Percentiles rank a stretch among this genome's conserved stretches.
These are phyloP conservation scores for Nannospalax galili DNA, from an alignment of 2,113 vertebrate species.

Conservation along the genomic window DNA sequence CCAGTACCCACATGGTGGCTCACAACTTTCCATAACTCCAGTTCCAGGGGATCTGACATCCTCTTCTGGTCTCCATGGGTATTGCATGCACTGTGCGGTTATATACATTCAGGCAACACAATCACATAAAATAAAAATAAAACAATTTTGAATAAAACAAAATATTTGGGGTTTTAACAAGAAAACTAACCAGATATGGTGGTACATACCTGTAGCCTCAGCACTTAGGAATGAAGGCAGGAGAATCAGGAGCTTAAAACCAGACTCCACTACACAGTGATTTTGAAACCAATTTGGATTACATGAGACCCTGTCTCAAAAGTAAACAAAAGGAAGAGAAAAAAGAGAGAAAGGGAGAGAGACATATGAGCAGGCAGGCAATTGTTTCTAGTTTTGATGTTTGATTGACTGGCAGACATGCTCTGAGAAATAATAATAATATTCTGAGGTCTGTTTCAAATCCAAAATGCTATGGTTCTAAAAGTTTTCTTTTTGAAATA, in stretches of 20 bases:
- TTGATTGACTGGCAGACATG: not conserved
- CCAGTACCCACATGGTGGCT: not conserved
- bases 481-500: conserved; percentile 38
- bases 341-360: not conserved
- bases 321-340: not conserved
- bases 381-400: conserved; percentile 2
- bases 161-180: not conserved
- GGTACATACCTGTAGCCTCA: not conserved
- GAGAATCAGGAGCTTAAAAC: not conserved
- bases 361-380: too few species aligned
- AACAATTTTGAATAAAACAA: too few species aligned
- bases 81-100: not conserved
- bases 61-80: too few species aligned
- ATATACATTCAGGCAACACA: not conserved
- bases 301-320: not conserved
- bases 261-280: not conserved
- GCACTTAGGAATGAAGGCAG: not conserved
- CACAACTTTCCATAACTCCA: not conserved
- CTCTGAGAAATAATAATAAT: not conserved
- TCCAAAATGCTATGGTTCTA: conserved; percentile 34
- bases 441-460: not conserved
- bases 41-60: not conserved
- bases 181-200: not conserved
- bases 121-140: too few species aligned
- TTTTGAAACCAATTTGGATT: not conserved